Evolutionary conservation across 2,888 invertebrate genomes (phyloP), one percentile per base, ranked within the genome.

Genomic region (Pachymerium ferrugineum): DNA sequence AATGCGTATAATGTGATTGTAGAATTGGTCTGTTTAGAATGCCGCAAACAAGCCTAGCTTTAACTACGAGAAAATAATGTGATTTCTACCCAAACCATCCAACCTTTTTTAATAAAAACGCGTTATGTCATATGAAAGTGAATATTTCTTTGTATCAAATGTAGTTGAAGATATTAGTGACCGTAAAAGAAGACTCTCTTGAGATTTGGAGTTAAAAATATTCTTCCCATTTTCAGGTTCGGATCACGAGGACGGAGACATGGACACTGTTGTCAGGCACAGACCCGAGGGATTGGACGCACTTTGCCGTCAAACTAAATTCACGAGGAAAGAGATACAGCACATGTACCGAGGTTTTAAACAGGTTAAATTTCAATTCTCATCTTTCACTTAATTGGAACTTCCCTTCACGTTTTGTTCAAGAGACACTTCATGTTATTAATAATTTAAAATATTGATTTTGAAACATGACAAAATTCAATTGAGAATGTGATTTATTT

Each of bases 301-400:
- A 75, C 86, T 94, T 54, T 90, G 91, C 62, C 88, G 87, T 77
- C 88, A 86, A 78, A 90, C 93, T 62, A 89, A 91, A 79, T 94
- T 94, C 85, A 88, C 90, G 3, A 85, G 88, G 78, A 90, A 90
- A 80, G 94, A 94, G 85, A 91, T 94, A 79, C 92, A 93, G 80
- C 88, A 93, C 77, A 93, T 94, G 86, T 94, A 94, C 84, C 85
- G 93, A 70, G 93, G 93, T 1, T 94, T 94, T 82, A 94, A 94
- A 80, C 93, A 94, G 88, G 92, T 90, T 77, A 69, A 30, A 29
- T 30, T 22, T 16, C 30, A 29, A 19, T 25, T 25, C 28, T 62
- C 25, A 22, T 8, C 16, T 16, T 38, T 62, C 28, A 14, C 8
- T 47, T 47, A 47, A 28, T 47, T 47, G 22, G 4, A 47, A 62